These are phyloP conservation scores for Herpailurus yagouaroundi DNA, from an alignment of 2,113 vertebrate species.

Conservation along the genomic window DNA sequence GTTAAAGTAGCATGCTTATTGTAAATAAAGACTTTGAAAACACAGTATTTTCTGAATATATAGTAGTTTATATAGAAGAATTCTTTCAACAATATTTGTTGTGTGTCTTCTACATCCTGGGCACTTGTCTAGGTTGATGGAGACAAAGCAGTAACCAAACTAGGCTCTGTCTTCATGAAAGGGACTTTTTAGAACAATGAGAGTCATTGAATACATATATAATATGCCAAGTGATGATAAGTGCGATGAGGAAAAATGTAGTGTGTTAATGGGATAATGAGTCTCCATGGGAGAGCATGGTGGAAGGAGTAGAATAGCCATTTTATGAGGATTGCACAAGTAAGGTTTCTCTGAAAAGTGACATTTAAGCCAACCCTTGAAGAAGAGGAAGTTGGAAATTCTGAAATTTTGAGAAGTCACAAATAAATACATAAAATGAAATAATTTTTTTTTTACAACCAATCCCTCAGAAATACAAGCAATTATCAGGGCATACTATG, in stretches of 20 bases:
- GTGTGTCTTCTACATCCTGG: neutral
- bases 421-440: neutral
- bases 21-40: neutral
- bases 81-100: neutral
- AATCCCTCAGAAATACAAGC: too few relatives aligned
- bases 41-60: neutral
- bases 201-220: neutral
- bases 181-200: neutral
- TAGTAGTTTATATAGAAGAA: neutral
- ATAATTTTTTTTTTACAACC: neutral
- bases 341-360: neutral
- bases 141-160: neutral
- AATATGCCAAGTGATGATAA: neutral
- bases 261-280: neutral
- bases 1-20: neutral
- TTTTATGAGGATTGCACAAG: neutral
- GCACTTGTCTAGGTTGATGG: neutral
- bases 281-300: neutral
- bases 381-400: neutral
- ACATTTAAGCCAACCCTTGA: neutral
- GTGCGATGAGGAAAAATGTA: neutral
- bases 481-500: too few relatives aligned
- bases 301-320: neutral
- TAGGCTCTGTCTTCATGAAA: neutral
- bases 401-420: slow-evolving; percentile 3